Conservation (phyloP, 2,888 invertebrate genomes). For the Papilio gigon region DNA sequence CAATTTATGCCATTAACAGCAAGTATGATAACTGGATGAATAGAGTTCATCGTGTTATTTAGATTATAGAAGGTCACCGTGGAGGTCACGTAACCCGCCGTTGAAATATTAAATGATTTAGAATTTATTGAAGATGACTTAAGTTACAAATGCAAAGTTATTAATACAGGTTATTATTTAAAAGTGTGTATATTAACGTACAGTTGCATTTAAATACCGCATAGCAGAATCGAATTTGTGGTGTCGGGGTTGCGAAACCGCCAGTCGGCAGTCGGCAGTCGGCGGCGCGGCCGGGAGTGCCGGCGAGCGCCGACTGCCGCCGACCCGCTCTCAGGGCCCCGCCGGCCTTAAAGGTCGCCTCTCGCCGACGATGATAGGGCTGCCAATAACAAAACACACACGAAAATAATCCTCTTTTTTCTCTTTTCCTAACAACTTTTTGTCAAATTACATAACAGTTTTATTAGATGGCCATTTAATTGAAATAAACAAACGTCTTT, state of each 20-base stretch:
- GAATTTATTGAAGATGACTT: background rate
- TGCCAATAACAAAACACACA: background rate
- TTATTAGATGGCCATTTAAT: too few species aligned
- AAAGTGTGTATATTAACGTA: slow-evolving; percentile 1
- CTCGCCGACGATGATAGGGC: slow-evolving; percentile 36
- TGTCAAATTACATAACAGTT: too few species aligned
- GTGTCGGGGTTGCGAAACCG: slow-evolving; percentile 37
- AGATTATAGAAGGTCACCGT: background rate
- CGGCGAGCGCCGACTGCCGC: slow-evolving; percentile 45
- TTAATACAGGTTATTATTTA: slow-evolving; percentile 17
- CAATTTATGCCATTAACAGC: too few species aligned
- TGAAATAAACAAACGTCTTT: too few species aligned
- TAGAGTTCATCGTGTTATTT: background rate
- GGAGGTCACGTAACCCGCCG: background rate
- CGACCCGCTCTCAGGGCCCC: slow-evolving; percentile 38
- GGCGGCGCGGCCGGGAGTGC: slow-evolving; percentile 34
- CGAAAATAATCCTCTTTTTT: too few species aligned
- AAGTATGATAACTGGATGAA: background rate
- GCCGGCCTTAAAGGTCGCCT: slow-evolving; percentile 52
- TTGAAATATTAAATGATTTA: too few species aligned
- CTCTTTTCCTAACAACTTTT: too few species aligned
- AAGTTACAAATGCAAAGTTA: too few species aligned
- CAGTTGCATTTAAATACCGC: slow-evolving; percentile 29
- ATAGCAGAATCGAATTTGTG: slow-evolving; percentile 32
- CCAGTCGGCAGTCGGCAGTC: slow-evolving; percentile 9